Conservation (phyloP, 2,113 vertebrate genomes). For the Pleuronectes platessa region DNA sequence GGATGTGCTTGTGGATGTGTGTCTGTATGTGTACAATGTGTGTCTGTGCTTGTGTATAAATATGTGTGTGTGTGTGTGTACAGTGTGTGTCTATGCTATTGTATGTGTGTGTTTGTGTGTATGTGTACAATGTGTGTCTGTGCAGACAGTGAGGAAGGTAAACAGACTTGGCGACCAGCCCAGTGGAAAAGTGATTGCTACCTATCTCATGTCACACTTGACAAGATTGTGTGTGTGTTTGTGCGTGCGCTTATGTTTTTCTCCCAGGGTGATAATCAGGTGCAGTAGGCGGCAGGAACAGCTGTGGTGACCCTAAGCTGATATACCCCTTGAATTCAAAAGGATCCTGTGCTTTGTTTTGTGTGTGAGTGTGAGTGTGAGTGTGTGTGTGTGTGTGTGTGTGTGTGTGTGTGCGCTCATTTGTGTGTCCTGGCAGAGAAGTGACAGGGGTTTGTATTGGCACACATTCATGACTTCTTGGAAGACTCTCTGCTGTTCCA, state of each 20-base stretch:
- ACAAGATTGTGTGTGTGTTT: conserved; percentile 39
- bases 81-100: not conserved
- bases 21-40: not conserved
- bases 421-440: conserved; percentile 21
- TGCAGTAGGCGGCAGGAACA: conserved; percentile 52
- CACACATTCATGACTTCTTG: conserved; percentile 37
- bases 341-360: conserved; percentile 10
- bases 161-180: conserved; percentile 23
- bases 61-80: not conserved
- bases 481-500: conserved; percentile 8
- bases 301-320: conserved; percentile 46
- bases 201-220: conserved; percentile 50
- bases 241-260: conserved; percentile 28
- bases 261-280: conserved; percentile 66
- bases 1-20: too few relatives aligned
- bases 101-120: not conserved
- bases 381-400: not conserved
- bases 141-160: conserved; percentile 11
- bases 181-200: conserved; percentile 38
- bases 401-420: too few relatives aligned
- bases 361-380: conserved; percentile 24
- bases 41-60: not conserved
- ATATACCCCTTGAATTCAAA: conserved; percentile 34
- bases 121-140: not conserved
- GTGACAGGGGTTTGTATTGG: conserved; percentile 39